These are phyloP conservation scores for Leguminivora glycinivorella DNA, from an alignment of 1,140 invertebrate species.

Conservation along the genomic window DNA sequence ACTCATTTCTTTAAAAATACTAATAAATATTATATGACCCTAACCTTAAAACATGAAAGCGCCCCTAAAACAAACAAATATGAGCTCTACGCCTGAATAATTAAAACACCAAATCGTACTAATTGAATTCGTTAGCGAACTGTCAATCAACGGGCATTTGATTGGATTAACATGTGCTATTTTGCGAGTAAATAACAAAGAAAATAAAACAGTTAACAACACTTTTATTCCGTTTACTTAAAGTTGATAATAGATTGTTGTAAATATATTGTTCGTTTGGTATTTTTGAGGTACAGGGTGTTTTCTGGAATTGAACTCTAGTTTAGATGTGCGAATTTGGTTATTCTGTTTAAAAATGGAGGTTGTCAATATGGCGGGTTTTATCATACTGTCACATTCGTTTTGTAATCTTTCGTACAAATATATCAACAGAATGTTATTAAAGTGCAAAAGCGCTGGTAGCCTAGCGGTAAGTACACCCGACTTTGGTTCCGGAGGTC, in stretches of 20 bases:
- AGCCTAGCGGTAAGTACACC: no score
- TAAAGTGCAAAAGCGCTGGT: no score
- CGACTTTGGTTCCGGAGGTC: no score
- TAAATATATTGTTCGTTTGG: background rate
- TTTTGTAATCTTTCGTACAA: no score
- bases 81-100: background rate
- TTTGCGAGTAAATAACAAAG: background rate
- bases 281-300: background rate
- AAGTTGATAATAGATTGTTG: background rate
- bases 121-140: slow-evolving; percentile 2
- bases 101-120: slow-evolving; percentile 1
- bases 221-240: background rate
- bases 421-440: no score
- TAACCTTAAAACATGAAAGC: background rate
- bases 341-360: background rate
- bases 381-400: no score
- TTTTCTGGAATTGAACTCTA: background rate
- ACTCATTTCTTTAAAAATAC: background rate
- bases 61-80: background rate
- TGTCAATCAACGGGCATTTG: slow-evolving; percentile 1
- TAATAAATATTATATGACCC: background rate
- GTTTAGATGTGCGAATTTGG: background rate
- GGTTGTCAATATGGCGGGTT: background rate
- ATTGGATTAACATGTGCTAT: background rate
- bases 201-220: background rate